These are phyloP conservation scores for Cynopterus brachyotis DNA, from an alignment of 2,113 vertebrate species.

Conservation along the genomic window DNA sequence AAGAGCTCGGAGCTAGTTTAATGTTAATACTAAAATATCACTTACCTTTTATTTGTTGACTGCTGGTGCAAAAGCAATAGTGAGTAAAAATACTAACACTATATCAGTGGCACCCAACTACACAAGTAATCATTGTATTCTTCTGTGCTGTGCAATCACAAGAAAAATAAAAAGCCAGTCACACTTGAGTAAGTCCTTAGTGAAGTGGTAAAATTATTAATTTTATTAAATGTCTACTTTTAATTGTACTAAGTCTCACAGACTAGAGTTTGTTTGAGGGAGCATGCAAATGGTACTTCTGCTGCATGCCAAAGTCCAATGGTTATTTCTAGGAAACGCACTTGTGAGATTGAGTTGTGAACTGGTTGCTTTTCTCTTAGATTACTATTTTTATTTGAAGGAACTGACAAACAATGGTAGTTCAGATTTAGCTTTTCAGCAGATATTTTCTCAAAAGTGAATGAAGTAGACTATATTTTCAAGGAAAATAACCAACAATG, in stretches of 20 bases:
- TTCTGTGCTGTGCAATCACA: background rate
- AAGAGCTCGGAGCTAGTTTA: background rate
- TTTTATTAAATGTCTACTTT: background rate
- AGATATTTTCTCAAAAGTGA: background rate
- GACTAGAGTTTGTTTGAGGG: background rate
- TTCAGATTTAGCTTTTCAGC: background rate
- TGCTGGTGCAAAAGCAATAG: background rate
- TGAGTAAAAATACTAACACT: background rate
- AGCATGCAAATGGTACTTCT: background rate
- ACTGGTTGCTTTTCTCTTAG: background rate
- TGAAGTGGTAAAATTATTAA: background rate
- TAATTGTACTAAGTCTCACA: background rate
- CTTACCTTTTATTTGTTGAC: background rate
- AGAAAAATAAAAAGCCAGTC: background rate
- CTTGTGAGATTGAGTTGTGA: background rate
- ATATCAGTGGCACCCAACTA: rapidly evolving
- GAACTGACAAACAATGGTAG: background rate
- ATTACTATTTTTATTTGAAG: background rate
- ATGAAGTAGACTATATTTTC: background rate
- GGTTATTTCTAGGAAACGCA: background rate
- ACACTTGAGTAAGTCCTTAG: background rate
- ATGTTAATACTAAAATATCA: background rate
- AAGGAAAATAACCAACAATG: background rate
- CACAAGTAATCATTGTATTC: background rate
- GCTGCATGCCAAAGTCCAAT: no score